Conservation (phyloP, 2,113 vertebrate species). For the Syngnathus scovelli region DNA sequence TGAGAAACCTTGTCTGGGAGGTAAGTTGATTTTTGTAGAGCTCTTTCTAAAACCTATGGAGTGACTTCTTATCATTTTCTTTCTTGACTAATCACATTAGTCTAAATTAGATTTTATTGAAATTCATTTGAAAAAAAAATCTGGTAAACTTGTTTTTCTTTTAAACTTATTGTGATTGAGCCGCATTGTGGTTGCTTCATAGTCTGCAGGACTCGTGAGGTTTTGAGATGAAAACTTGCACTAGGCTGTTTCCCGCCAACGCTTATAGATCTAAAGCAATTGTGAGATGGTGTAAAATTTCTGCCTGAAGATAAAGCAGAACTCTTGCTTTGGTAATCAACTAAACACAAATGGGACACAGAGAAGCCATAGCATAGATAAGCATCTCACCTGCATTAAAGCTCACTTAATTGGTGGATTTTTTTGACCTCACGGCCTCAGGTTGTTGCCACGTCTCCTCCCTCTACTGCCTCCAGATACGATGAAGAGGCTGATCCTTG, state of each 20-base stretch:
- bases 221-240: not conserved
- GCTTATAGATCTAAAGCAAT: not conserved
- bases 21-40: not conserved
- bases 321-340: not conserved
- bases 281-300: not conserved
- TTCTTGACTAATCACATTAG: not conserved
- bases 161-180: not conserved
- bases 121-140: too few species aligned
- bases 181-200: not conserved
- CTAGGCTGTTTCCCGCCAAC: not conserved
- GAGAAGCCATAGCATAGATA: not conserved
- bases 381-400: not conserved
- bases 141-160: not conserved
- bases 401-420: not conserved
- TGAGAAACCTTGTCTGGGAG: not conserved
- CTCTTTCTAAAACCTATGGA: not conserved
- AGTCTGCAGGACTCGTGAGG: not conserved
- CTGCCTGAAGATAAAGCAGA: not conserved
- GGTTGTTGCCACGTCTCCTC: not conserved
- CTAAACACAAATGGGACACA: not conserved
- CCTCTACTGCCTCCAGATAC: conserved; percentile 3
- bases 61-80: not conserved
- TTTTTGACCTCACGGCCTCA: not conserved
- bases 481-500: conserved; percentile 59
- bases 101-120: not conserved